These are phyloP conservation scores for Perca flavescens DNA, from an alignment of 2,113 vertebrate species.

Conservation along the genomic window DNA sequence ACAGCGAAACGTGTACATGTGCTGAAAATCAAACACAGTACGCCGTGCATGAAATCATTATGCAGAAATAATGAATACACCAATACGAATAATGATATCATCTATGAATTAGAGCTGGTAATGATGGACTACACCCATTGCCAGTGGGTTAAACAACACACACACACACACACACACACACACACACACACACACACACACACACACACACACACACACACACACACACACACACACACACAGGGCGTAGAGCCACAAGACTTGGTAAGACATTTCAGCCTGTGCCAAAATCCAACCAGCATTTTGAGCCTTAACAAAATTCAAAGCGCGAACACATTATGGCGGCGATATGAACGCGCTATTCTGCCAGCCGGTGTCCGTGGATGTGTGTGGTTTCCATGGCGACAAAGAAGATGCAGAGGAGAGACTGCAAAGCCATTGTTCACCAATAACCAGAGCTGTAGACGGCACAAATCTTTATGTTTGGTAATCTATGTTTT, in stretches of 20 bases:
- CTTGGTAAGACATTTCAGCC: neutral
- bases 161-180: conserved; percentile 2
- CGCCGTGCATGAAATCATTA: conserved; percentile 5
- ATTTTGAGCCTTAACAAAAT: conserved; percentile 48
- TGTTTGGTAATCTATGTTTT: neutral
- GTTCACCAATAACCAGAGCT: conserved; percentile 38
- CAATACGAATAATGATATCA: conserved; percentile 34
- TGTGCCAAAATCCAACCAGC: conserved; percentile 41
- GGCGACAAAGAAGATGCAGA: conserved; percentile 50
- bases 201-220: conserved; percentile 17
- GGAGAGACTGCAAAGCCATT: conserved; percentile 28
- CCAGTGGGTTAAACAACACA: conserved; percentile 12
- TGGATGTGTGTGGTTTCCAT: conserved; percentile 68
- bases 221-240: conserved; percentile 9
- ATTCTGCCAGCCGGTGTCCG: conserved; percentile 33
- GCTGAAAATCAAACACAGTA: conserved; percentile 9
- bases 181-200: neutral
- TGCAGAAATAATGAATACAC: conserved; percentile 32
- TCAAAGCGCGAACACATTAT: conserved; percentile 37
- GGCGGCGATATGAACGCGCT: conserved; percentile 33
- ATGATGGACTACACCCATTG: conserved; percentile 28
- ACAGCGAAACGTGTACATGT: neutral
- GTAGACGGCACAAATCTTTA: neutral
- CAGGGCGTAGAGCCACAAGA: neutral
- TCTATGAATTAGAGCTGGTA: conserved; percentile 40